Base-by-base conservation (phyloP, 2,113 vertebrate species). In the Nerophis lumbriciformis region DNA sequence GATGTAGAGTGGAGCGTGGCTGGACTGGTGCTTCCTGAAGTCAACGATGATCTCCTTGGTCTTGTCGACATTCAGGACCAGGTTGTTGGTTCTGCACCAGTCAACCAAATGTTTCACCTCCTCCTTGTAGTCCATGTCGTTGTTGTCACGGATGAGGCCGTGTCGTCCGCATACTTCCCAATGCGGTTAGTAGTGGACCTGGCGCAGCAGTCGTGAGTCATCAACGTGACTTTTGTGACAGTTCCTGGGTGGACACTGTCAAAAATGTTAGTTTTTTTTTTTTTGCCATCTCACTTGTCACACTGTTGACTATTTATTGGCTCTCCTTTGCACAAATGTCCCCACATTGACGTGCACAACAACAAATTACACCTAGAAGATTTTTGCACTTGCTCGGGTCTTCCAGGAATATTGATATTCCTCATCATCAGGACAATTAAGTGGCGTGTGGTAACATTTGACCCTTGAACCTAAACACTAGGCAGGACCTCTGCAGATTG, bases 201-300 rank as follows among this genome's bases (percentile, higher is more conserved):
- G 42, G 42, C 42, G 1, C 47, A 42, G n/a, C n/a, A n/a, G n/a
- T n/a, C n/a, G n/a, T n/a, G n/a, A n/a, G n/a, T n/a, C n/a, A n/a
- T n/a, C n/a, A n/a, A n/a, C n/a, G n/a, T n/a, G n/a, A n/a, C n/a
- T n/a, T 37, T 57, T 28, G 15, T 71, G 72, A 63, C 61, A 70
- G 47, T 71, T 73, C 65, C 49, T 14, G 48, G 53, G 60, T 5
- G 37, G 72, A 71, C 59, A 42, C 13, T 65, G 63, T 83, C 54
- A 63, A 67, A 76, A 71, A 65, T 50, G 65, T 66, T 71, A 50
- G 48, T 76, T 72, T 61, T 66, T 35, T 50, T 16, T 50, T 16
- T 48, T 50, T 44, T 73, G 73, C 68, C 75, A 73, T 57, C 44
- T 59, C 58, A 36, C 49, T 35, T 81, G 70, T 81, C 73, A 80